Conservation (phyloP, 2,888 invertebrate species). For the Aplocera efformata region DNA sequence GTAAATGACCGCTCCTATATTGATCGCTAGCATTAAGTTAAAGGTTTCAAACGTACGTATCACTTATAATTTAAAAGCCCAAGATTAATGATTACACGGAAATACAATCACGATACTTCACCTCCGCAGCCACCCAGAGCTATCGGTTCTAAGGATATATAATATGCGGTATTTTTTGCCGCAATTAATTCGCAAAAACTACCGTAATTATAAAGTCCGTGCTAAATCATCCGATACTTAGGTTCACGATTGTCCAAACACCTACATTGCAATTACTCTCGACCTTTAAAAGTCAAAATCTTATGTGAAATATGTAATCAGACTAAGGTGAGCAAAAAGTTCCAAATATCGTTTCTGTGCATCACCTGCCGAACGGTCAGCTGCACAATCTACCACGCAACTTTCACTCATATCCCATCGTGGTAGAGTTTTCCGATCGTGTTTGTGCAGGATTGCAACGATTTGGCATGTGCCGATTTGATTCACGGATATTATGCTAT, state of each 20-base stretch:
- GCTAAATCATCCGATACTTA: constrained; percentile 19
- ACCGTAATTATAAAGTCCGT: constrained; percentile 16
- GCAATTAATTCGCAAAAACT: constrained; percentile 1
- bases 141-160: constrained; percentile 8
- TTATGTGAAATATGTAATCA: constrained; percentile 15
- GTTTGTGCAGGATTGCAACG: neutral
- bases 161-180: constrained; percentile 14
- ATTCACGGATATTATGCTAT: constrained; percentile 15
- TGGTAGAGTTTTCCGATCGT: constrained; percentile 1
- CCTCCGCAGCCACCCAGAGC: neutral
- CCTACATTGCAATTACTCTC: constrained; percentile 31
- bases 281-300: constrained; percentile 32
- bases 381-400: constrained; percentile 9
- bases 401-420: constrained; percentile 2
- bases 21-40: no score
- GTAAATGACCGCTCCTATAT: no score
- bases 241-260: constrained; percentile 7
- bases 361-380: constrained; percentile 22
- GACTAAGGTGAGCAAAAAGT: constrained; percentile 14
- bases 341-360: constrained; percentile 9
- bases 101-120: constrained; percentile 3
- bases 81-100: neutral
- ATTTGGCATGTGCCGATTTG: constrained; percentile 28
- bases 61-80: constrained; percentile 25
- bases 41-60: constrained; percentile 26